Evolutionary conservation across 2,113 vertebrate genomes (phyloP).

Genomic region (Dicentrarchus labrax): DNA sequence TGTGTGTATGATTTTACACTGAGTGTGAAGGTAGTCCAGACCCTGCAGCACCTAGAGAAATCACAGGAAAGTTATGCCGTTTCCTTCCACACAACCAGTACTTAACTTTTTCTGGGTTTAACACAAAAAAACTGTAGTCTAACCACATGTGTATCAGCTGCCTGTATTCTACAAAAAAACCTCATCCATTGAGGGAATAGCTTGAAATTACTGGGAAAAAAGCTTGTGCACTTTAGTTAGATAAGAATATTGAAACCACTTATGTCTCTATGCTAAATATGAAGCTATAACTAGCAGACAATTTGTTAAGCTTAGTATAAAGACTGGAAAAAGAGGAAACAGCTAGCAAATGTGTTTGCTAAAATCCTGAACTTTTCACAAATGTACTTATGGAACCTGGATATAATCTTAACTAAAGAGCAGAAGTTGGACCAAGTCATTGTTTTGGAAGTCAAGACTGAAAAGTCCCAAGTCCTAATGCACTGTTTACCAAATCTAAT

Average conservation of each 20-base stretch:
- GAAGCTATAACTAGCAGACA: background rate
- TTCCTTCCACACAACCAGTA: background rate
- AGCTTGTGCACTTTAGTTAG: background rate
- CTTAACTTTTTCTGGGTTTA: background rate
- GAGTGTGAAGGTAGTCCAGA: constrained; percentile 87
- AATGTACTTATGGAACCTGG: background rate
- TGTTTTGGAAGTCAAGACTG: no score
- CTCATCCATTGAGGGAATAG: no score
- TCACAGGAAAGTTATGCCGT: background rate
- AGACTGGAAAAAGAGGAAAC: background rate
- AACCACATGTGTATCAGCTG: background rate
- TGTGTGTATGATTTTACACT: constrained; percentile 90
- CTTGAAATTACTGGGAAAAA: background rate
- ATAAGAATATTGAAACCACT: background rate
- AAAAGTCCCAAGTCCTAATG: no score
- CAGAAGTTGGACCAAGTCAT: no score
- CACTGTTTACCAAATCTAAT: no score
- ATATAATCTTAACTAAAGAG: no score
- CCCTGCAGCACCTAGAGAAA: constrained; percentile 87
- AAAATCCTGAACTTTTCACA: background rate
- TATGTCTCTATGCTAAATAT: background rate
- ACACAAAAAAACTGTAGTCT: background rate
- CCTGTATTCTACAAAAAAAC: no score
- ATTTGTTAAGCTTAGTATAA: background rate
- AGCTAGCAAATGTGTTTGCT: no score